phyloP scores from a whole-genome alignment of 2,888 invertebrate species.

The Marasmarcha lunaedactyla region DNA sequence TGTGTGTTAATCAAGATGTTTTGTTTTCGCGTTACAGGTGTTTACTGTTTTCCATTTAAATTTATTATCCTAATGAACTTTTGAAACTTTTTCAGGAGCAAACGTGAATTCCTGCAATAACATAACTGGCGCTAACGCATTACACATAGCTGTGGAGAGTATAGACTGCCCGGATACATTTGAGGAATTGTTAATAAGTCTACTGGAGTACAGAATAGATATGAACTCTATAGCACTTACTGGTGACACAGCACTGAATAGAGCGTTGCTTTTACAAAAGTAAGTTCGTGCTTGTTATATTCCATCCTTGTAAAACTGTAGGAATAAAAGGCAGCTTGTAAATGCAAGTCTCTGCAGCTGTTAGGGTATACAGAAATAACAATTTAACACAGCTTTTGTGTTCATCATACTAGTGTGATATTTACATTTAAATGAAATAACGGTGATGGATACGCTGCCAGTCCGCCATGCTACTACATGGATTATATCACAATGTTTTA shows the following conservation, averaged over 20 bases:
- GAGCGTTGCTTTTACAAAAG: constrained; percentile 61
- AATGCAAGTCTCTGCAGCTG: too few relatives aligned
- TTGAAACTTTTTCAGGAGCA: constrained; percentile 69
- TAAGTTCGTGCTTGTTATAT: constrained; percentile 22
- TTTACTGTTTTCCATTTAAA: too few relatives aligned
- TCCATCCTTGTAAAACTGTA: constrained; percentile 1
- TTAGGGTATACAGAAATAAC: too few relatives aligned
- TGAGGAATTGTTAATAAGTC: constrained; percentile 57
- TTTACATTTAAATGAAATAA: too few relatives aligned
- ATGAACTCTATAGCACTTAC: constrained; percentile 51
- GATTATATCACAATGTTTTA: too few relatives aligned
- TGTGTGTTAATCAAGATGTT: too few relatives aligned
- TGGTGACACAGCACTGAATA: constrained; percentile 65
- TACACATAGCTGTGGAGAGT: constrained; percentile 74
- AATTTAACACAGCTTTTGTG: too few relatives aligned
- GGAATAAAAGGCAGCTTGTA: background rate
- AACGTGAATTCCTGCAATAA: constrained; percentile 62
- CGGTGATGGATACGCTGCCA: too few relatives aligned
- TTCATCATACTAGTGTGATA: too few relatives aligned
- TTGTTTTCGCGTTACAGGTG: too few relatives aligned
- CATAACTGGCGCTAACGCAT: constrained; percentile 64
- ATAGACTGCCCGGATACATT: constrained; percentile 59
- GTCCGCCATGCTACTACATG: too few relatives aligned
- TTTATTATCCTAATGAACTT: too few relatives aligned
- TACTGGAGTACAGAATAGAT: constrained; percentile 52